A percentile compares a stretch with the other conserved stretches of the same genome.
phyloP scores from a whole-genome alignment of 2,888 invertebrate genomes.

The Lycophotia porphyrea region DNA sequence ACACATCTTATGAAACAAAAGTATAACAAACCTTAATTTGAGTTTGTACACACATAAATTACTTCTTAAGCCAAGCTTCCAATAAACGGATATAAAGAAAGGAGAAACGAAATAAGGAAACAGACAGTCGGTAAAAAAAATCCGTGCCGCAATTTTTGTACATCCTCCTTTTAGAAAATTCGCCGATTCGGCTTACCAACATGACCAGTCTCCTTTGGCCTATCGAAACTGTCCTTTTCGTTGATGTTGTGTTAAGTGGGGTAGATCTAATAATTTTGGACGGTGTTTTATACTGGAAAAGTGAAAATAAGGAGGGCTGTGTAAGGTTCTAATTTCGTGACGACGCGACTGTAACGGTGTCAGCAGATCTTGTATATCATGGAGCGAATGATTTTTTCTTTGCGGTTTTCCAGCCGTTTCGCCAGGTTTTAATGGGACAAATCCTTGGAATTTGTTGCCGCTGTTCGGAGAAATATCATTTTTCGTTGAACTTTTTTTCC shows the following conservation, averaged over 20 bases:
- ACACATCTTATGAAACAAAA: constrained; percentile 44
- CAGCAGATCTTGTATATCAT: constrained; percentile 73
- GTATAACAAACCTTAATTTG: constrained; percentile 66
- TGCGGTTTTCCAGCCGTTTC: constrained; percentile 48
- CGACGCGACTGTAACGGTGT: constrained; percentile 72
- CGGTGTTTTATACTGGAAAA: constrained; percentile 76
- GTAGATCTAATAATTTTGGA: constrained; percentile 72
- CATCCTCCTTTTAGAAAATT: constrained; percentile 78
- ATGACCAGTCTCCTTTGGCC: constrained; percentile 75
- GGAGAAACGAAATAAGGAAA: constrained; percentile 84
- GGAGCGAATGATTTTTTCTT: constrained; percentile 68
- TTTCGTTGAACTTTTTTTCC: constrained; percentile 14
- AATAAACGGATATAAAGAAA: constrained; percentile 84
- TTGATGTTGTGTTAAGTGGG: constrained; percentile 61
- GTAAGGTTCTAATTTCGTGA: constrained; percentile 81
- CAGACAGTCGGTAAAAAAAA: constrained; percentile 79
- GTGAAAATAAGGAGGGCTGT: constrained; percentile 82
- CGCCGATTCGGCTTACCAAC: constrained; percentile 76
- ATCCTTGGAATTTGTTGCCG: constrained; percentile 46
- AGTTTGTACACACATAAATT: constrained; percentile 82
- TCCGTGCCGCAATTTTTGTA: constrained; percentile 81
- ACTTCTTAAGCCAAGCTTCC: constrained; percentile 80
- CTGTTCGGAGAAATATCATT: constrained; percentile 37
- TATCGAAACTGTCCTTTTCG: constrained; percentile 63
- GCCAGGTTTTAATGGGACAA: constrained; percentile 59